phyloP scores from a whole-genome alignment of 2,113 vertebrate genomes.

The Indicator indicator region DNA sequence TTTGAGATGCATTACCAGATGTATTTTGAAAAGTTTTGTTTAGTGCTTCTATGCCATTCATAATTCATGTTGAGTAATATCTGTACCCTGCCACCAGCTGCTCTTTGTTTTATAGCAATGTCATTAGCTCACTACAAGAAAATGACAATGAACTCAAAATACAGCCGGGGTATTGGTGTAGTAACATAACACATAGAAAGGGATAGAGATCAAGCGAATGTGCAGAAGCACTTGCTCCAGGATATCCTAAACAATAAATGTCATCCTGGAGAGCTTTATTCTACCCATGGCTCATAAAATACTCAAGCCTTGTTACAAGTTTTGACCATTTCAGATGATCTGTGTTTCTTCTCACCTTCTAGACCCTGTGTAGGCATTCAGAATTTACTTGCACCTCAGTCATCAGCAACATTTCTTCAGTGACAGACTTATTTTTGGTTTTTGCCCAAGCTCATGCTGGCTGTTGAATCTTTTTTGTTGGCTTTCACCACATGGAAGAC shows the following conservation, averaged over 20 bases:
- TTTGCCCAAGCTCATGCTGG: neutral
- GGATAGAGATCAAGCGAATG: neutral
- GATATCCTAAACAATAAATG: neutral
- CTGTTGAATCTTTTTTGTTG: neutral
- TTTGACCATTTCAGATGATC: neutral
- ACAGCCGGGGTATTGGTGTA: neutral
- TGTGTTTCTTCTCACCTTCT: neutral
- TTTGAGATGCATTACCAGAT: neutral
- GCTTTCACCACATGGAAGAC: neutral
- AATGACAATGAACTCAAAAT: constrained; percentile 16
- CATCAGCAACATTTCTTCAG: neutral
- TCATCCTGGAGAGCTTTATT: neutral
- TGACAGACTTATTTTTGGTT: neutral
- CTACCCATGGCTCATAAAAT: neutral
- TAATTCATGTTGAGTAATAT: constrained; percentile 18
- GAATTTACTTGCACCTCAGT: neutral
- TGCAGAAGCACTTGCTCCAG: neutral
- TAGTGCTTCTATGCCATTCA: neutral
- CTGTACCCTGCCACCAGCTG: constrained; percentile 32
- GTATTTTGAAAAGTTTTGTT: neutral
- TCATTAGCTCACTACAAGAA: neutral
- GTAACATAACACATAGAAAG: neutral
- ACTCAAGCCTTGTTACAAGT: neutral
- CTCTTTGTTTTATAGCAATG: neutral
- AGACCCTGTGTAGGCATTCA: neutral